Percentiles rank a stretch among this genome's conserved stretches.
These are phyloP conservation scores for Caenorhabditis wallacei DNA, from an alignment of 2,888 invertebrate genomes.

Conservation along the genomic window DNA sequence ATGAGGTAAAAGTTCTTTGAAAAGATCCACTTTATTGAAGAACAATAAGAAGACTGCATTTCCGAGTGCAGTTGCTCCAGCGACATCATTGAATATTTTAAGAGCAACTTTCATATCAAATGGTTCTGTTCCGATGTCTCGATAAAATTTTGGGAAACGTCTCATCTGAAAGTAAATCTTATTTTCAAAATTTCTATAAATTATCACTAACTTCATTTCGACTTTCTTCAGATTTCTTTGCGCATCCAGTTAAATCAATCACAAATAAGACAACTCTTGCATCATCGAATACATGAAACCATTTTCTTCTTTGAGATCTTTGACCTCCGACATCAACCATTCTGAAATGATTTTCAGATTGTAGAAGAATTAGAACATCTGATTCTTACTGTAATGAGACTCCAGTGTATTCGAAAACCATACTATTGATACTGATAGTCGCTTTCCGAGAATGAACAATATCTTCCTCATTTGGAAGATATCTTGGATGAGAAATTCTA, in stretches of 20 bases:
- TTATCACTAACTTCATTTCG: slow-evolving; percentile 20
- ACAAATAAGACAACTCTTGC: slow-evolving; percentile 60
- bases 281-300: slow-evolving; percentile 71
- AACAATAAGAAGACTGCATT: slow-evolving; percentile 62
- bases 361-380: background rate
- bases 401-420: slow-evolving; percentile 62
- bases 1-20: slow-evolving; percentile 49
- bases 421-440: slow-evolving; percentile 57
- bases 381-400: slow-evolving; percentile 54
- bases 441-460: slow-evolving; percentile 67
- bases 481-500: slow-evolving; percentile 53
- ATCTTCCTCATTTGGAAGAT: slow-evolving; percentile 65
- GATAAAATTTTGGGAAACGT: slow-evolving; percentile 34
- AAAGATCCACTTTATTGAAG: slow-evolving; percentile 64
- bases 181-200: too few relatives aligned
- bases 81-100: slow-evolving; percentile 57
- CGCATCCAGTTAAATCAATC: slow-evolving; percentile 63
- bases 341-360: slow-evolving; percentile 20
- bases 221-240: slow-evolving; percentile 60
- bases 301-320: slow-evolving; percentile 67
- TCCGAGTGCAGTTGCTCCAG: slow-evolving; percentile 11
- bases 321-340: slow-evolving; percentile 72
- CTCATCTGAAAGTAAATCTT: slow-evolving; percentile 20
- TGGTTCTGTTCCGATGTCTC: slow-evolving; percentile 17
- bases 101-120: slow-evolving; percentile 62